Base-by-base conservation (phyloP, 35 echinoderm and acorn worm species). In the Apostichopus japonicus region DNA sequence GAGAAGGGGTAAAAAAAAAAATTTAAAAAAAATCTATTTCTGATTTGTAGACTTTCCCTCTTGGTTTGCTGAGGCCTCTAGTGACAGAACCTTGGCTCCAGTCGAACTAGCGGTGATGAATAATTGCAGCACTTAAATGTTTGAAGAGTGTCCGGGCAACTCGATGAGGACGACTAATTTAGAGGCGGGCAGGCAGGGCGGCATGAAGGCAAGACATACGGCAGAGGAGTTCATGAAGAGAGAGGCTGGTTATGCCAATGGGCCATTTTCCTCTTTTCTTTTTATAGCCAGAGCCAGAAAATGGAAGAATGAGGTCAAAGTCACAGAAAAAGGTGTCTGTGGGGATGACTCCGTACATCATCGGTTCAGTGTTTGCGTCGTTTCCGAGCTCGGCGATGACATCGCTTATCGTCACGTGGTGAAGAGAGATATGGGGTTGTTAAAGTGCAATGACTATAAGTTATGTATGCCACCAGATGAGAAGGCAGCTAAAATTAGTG, bases 41-140 rank as follows among this genome's bases (percentile, higher is more conserved):
- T 84, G 81, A 84, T 84, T 84, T 84, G 81, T 84, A 84, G 81
- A 51, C 81, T 57, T 55, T 58, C 54, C 27, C n/a, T 83, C 19
- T 67, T 67, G 9, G 16, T 73, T 75, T 75, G 17, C 21, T 75
- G 71, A 75, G 81, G 81, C 81, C 81, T 84, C 81, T 57, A 84
- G 81, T 57, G 81, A 84, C 81, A 84, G 81, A 84, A 84, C 81
- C 54, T 56, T 84, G 81, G 81, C 81, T 84, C 81, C 81, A 59
- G 21, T 27, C 25, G 51, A 80, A 14, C 19, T 53, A 80, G 78
- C 78, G 51, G 78, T 80, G 25, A 80, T 80, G 78, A 80, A 53
- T 80, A 80, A 80, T 80, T 80, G 78, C 78, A 33, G 78, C 78
- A 84, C 81, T 84, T 84, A 84, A 84, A 84, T 53, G 7, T 13